Percentiles rank a stretch among this genome's conserved stretches.
Evolutionary conservation across 1,140 invertebrate species (phyloP).

Genomic region (Drosophila murphyi): DNA sequence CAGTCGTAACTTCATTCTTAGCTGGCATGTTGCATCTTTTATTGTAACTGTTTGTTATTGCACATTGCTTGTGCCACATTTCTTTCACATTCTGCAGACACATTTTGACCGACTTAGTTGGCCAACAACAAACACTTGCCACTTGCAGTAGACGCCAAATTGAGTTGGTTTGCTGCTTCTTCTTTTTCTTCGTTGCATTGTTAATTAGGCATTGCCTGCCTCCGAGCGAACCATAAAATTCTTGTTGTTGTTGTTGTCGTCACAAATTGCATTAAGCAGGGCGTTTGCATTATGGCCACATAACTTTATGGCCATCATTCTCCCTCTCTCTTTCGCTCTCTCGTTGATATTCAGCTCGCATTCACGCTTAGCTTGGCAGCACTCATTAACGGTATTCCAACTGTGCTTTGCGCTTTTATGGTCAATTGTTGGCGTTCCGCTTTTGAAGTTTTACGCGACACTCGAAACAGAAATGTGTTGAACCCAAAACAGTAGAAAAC

Average conservation of each 20-base stretch:
- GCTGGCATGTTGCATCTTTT: constrained; percentile 8
- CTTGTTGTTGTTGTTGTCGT: neutral
- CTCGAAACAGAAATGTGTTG: neutral
- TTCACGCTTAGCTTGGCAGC: constrained; percentile 46
- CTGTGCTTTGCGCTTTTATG: constrained; percentile 53
- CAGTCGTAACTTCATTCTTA: constrained; percentile 10
- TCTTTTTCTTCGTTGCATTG: constrained; percentile 18
- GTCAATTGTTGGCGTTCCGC: constrained; percentile 46
- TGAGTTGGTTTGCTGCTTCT: constrained; percentile 5
- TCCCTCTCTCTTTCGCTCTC: neutral
- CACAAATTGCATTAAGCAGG: constrained; percentile 31
- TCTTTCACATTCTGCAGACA: constrained; percentile 1
- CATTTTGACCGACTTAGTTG: constrained; percentile 46
- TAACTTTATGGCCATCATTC: constrained; percentile 27
- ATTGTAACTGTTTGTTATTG: constrained; percentile 10
- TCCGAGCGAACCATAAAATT: constrained; percentile 1
- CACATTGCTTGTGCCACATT: constrained; percentile 41
- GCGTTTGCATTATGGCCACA: constrained; percentile 37
- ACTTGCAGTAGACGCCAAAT: constrained; percentile 18
- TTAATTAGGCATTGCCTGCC: constrained; percentile 55
- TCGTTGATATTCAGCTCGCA: constrained; percentile 2
- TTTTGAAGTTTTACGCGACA: constrained; percentile 56
- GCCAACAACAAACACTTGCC: constrained; percentile 13
- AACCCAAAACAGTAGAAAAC: constrained; percentile 33
- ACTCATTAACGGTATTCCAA: constrained; percentile 66